Evolutionary conservation across 1,140 invertebrate genomes (phyloP), one percentile per base, ranked within the genome.

Genomic region (Rhizoglyphus robini): DNA sequence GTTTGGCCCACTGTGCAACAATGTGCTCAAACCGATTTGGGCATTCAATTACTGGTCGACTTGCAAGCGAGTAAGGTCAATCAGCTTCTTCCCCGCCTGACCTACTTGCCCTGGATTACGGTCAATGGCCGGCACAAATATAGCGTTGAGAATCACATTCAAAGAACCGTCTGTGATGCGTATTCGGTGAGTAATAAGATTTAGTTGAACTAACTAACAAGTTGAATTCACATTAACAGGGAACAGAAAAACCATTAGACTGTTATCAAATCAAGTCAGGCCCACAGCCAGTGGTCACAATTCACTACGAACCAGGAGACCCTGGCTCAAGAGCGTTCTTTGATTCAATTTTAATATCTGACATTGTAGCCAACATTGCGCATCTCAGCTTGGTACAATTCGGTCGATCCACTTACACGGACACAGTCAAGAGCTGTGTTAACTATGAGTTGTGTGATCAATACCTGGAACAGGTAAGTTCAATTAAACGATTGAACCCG

Each of bases 31-130:
- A 15, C 18, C 11, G 8, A n/a, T 2, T 30, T 3, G 65, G 11
- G 18, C 13, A 11, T 23, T 5, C n/a, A 8, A 5, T n/a, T 66
- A 18, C 65, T 66, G 15, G 18, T n/a, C 11, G 1, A 65, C 27
- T 63, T 38, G 64, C 2, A 65, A 41, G 2, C 65, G 3, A 30
- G 27, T 13, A 67, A 36, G 23, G 65, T 66, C 34, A 38, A 18
- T 30, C 36, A 65, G 5, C 51, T n/a, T n/a, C n/a, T 65, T 29
- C 65, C 65, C n/a, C 18, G 25, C n/a, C 11, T 66, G 11, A 38
- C 2, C 18, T 66, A 66, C 65, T n/a, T 48, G n/a, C 65, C 65
- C n/a, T 66, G 65, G 65, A 65, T 66, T 23, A 66, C 60, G 13
- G 30, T 66, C 11, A 41, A 66, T 29, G 63, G 36, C 5, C 8